Base-by-base conservation (phyloP, 1,140 invertebrate species). In the Sycophaga agraensis region DNA sequence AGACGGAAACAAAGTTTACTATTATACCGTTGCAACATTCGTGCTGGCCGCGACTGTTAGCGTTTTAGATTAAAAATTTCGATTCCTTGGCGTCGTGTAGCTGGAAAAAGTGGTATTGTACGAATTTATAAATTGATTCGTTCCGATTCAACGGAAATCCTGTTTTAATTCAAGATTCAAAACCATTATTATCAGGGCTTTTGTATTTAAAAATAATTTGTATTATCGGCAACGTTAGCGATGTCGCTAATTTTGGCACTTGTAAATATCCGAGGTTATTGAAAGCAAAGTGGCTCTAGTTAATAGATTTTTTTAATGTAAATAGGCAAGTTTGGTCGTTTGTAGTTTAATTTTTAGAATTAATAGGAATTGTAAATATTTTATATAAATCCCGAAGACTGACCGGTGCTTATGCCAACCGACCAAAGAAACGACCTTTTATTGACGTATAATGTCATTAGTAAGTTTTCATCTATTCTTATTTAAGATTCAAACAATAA, bases 371-470 rank as follows among this genome's bases (percentile, higher is more conserved):
- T 60, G 58, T 67, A 64, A 46, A 67, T 64, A 64, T 59, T 51
- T 51, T 54, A 66, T 28, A 70, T 68, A 72, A 70, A 77, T n/a
- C 70, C 65, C 70, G 68, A 80, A 79, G 77, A 80, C 77, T 80
- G 78, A 80, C 73, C 71, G 72, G 73, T 73, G 76, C 71, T 74
- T 70, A 69, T 75, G 72, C 76, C 74, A 77, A 76, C 70, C 73
- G 77, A 79, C 78, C 78, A 79, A 80, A 80, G 75, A 79, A 66
- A 66, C 61, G 51, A 68, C 65, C 56, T 50, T 49, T 59, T 35
- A 50, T 59, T 50, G 6, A 59, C 56, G 24, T 50, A 35, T 59
- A 59, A 59, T 59, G 24, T 28, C 5, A 50, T 48, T 59, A 49
- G 24, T 31, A 50, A 48, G 12, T 21, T 40, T 50, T 50, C 56